phyloP scores from a whole-genome alignment of 53 echinoderm and acorn worm species.

The Paracentrotus lividus region DNA sequence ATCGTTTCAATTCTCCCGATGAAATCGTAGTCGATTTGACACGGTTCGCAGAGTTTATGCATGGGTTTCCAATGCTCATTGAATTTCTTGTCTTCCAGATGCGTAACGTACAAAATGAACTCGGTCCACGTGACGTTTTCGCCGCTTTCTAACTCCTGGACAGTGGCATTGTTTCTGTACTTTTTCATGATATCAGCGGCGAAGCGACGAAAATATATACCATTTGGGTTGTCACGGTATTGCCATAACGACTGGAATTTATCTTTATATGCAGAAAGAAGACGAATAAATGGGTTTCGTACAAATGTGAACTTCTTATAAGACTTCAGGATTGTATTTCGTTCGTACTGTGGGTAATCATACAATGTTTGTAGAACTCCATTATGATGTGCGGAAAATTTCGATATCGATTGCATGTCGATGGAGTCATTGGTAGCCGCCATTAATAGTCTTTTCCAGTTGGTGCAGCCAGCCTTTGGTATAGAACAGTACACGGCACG shows the following conservation, averaged over 20 bases:
- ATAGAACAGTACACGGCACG: constrained; percentile 68
- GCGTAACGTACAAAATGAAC: constrained; percentile 52
- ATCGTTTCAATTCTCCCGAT: constrained; percentile 64
- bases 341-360: constrained; percentile 45
- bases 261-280: constrained; percentile 73
- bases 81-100: not conserved
- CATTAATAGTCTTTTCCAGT: constrained; percentile 70
- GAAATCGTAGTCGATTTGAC: constrained; percentile 72
- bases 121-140: constrained; percentile 68
- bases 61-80: constrained; percentile 75
- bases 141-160: constrained; percentile 24
- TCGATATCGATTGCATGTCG: constrained; percentile 4
- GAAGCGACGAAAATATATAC: constrained; percentile 60
- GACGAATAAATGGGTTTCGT: constrained; percentile 69
- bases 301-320: constrained; percentile 70
- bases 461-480: constrained; percentile 73
- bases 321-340: constrained; percentile 12
- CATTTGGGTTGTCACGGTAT: constrained; percentile 64
- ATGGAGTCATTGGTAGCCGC: constrained; percentile 49
- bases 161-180: constrained; percentile 35
- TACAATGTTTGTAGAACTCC: constrained; percentile 39
- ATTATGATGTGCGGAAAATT: constrained; percentile 56
- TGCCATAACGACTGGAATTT: constrained; percentile 49
- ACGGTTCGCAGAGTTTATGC: constrained; percentile 72
- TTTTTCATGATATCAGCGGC: constrained; percentile 62